Percentiles rank a stretch among this genome's conserved stretches.
Evolutionary conservation across 2,888 invertebrate species (phyloP).

Genomic region (Lasioglossum oenotherae): DNA sequence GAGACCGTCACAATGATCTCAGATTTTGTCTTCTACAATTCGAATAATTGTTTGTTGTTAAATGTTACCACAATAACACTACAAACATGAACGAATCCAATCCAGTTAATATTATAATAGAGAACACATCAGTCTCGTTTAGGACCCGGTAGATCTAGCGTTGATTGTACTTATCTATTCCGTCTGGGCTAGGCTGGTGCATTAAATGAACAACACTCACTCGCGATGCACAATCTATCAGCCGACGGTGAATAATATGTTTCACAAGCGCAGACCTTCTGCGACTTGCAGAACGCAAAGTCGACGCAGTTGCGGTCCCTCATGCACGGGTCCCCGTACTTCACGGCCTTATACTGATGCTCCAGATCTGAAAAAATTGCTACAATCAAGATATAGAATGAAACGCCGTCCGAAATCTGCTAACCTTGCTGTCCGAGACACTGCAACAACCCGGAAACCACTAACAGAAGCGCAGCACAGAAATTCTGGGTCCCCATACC

Average conservation of each 20-base stretch:
- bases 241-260: constrained; percentile 66
- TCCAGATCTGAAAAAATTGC: background rate
- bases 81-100: too few species aligned
- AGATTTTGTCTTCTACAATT: too few species aligned
- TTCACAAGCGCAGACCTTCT: constrained; percentile 72
- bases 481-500: constrained; percentile 32
- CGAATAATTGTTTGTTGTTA: too few species aligned
- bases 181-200: too few species aligned
- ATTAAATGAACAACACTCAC: constrained; percentile 63
- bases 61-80: too few species aligned
- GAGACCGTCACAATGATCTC: too few species aligned
- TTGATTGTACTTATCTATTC: background rate
- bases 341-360: constrained; percentile 21
- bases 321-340: constrained; percentile 68
- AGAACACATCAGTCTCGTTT: too few species aligned
- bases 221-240: constrained; percentile 72
- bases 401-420: too few species aligned
- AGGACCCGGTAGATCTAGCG: too few species aligned
- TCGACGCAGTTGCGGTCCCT: constrained; percentile 73
- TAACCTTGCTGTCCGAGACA: constrained; percentile 45
- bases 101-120: too few species aligned
- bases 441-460: background rate
- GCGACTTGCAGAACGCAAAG: constrained; percentile 71
- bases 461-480: constrained; percentile 22
- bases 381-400: too few species aligned